Evolutionary conservation across 2,797 vertebrate species (phyloP), one percentile per base, ranked within the genome.

Genomic region (Mycteria americana): DNA sequence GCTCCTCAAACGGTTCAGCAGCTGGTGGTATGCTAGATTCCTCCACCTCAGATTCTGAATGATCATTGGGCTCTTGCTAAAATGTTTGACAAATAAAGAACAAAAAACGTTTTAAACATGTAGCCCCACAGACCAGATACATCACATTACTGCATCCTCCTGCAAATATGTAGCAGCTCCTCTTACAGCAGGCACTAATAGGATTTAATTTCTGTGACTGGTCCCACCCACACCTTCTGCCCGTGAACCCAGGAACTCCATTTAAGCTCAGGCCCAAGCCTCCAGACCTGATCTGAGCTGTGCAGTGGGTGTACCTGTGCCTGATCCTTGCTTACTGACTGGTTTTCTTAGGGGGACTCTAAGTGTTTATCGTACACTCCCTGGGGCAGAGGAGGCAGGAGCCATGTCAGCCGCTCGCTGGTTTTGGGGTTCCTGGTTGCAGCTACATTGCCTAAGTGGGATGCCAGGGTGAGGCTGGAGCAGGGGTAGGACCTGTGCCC

Each of bases 41-140:
- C 25, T 91, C 51, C 68, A 76, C 27, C 64, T 96, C 90, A n/a
- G 85, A 80, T 68, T 80, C 86, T 18, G 73, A 75, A 67, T 37
- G 35, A 31, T 33, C 56, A 18, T 8, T 45, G 17, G 46, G 43
- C 18, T 37, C 24, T 48, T 84, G 79, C 93, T 96, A 65, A 54
- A 95, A 72, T 30, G 68, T 65, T 90, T 43, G 90, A 31, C 21
- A 85, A 77, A 89, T 11, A 88, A 56, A 75, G 41, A 95, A 53
- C 53, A 64, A 74, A 25, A 7, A 59, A 10, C 11, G 24, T 72
- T 77, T 93, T 77, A 59, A 93, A 46, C 11, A 13, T 7, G 21
- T 41, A n/a, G 50, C 60, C 54, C 16, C 6, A 5, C 18, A 53
- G 57, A 46, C 11, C 45, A 85, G 11, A 21, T 22, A 46, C 9